Conservation (phyloP, 2,113 vertebrate species). For the Bambusicola thoracicus region DNA sequence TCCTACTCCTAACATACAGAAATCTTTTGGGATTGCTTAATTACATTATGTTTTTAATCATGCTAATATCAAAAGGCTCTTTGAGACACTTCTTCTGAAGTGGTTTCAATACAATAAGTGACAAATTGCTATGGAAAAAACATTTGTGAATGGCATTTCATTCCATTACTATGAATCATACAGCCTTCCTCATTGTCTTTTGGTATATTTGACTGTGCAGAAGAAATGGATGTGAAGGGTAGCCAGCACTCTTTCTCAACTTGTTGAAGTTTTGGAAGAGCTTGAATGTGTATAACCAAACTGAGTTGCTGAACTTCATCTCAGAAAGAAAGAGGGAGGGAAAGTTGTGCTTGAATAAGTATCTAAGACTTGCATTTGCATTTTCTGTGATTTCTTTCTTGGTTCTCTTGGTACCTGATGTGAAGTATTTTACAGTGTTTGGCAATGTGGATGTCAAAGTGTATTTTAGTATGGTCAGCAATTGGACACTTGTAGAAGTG, state of each 20-base stretch:
- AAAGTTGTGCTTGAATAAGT: background rate
- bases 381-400: background rate
- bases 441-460: fast-evolving
- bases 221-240: background rate
- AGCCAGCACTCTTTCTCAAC: background rate
- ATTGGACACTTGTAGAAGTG: background rate
- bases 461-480: background rate
- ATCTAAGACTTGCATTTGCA: background rate
- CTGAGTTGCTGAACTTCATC: background rate
- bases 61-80: conserved; percentile 57
- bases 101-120: conserved; percentile 68
- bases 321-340: background rate
- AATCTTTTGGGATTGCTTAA: conserved; percentile 42
- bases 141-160: conserved; percentile 52
- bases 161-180: conserved; percentile 41
- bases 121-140: conserved; percentile 62
- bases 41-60: conserved; percentile 48
- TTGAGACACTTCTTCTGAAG: conserved; percentile 45
- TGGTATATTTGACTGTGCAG: background rate
- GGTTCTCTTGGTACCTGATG: background rate
- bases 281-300: background rate
- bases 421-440: background rate
- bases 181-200: conserved; percentile 45
- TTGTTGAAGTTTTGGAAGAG: background rate
- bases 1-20: background rate